Percentiles rank a stretch among this genome's conserved stretches.
These are phyloP conservation scores for Jacana jacana DNA, from an alignment of 2,113 vertebrate genomes.

Conservation along the genomic window DNA sequence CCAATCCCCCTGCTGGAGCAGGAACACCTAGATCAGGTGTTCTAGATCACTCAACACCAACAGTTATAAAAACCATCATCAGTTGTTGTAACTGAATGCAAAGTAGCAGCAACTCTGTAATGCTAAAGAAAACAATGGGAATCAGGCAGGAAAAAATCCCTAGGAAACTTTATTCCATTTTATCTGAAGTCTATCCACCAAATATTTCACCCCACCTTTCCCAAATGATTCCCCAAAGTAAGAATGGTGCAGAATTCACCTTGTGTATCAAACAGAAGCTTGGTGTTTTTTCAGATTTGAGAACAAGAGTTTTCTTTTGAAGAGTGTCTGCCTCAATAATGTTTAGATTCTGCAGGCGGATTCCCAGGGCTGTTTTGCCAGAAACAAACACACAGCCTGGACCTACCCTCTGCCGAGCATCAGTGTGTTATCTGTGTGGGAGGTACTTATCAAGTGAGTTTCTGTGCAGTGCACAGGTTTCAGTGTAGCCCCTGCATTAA, in stretches of 20 bases:
- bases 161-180: background rate
- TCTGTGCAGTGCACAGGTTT: background rate
- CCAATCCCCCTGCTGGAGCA: too few species aligned
- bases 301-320: background rate
- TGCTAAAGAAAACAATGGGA: background rate
- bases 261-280: background rate
- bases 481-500: background rate
- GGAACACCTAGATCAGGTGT: too few species aligned
- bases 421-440: accelerated
- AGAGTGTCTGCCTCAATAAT: background rate
- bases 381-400: background rate
- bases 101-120: background rate
- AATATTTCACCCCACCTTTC: background rate
- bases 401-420: background rate
- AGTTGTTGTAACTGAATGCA: background rate
- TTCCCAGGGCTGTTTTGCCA: background rate
- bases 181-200: background rate
- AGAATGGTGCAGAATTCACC: background rate
- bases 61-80: background rate
- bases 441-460: background rate
- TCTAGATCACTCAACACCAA: too few species aligned
- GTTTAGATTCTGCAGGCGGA: background rate
- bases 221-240: background rate
- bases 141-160: background rate
- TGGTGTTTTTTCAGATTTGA: background rate